phyloP scores from a whole-genome alignment of 1,140 invertebrate genomes.

The Meloidogyne floridensis region DNA sequence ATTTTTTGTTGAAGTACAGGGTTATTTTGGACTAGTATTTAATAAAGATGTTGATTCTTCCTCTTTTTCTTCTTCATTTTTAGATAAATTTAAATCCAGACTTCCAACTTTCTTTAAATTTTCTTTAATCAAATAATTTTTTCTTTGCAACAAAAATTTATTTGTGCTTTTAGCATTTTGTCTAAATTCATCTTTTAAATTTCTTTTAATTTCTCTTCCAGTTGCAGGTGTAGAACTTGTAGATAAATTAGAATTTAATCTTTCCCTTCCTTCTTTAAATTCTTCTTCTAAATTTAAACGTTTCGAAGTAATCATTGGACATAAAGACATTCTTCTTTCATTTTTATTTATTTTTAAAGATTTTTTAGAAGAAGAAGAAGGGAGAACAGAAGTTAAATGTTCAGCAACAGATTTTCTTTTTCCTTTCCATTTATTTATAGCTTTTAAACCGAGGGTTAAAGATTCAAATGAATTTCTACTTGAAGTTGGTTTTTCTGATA shows the following conservation, averaged over 20 bases:
- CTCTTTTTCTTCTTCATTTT: no score
- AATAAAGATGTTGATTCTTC: no score
- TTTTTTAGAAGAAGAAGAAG: background rate
- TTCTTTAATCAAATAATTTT: no score
- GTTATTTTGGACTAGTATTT: background rate
- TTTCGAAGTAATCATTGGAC: background rate
- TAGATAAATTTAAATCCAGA: no score
- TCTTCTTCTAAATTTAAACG: no score
- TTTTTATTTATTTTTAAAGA: background rate
- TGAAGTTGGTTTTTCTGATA: background rate
- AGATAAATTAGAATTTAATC: no score
- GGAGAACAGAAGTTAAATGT: background rate
- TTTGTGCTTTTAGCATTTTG: no score
- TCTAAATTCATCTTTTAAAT: no score
- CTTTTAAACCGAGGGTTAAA: background rate
- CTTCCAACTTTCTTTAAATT: no score
- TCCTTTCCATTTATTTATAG: background rate
- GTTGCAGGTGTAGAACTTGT: no score
- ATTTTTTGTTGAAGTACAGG: background rate
- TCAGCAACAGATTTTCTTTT: background rate
- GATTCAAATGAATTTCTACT: conserved; percentile 1
- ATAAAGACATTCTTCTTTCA: background rate
- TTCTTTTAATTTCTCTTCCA: no score
- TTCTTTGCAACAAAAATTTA: no score
- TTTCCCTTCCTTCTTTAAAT: background rate